Base-by-base conservation (phyloP, 1,140 invertebrate genomes). In the Leptinotarsa undecemlineata region DNA sequence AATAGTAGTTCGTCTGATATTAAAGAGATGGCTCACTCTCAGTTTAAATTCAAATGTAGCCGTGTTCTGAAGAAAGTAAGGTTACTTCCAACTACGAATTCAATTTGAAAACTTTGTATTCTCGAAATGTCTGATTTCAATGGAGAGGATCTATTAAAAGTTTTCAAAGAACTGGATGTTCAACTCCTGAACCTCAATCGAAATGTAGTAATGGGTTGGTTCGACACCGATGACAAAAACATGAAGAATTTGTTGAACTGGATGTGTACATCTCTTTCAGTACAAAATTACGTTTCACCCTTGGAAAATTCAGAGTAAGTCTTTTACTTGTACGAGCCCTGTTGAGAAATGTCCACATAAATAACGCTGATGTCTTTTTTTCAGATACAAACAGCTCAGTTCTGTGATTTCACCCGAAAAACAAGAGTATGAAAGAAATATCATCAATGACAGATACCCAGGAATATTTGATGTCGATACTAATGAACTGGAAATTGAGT, bases 171-270 rank as follows among this genome's bases (percentile, higher is more conserved):
- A 64, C 63, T 82, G 57, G 71, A 82, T 67, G 60, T 82, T 17
- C 23, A 77, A 19, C 71, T 77, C 14, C 23, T 75, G 26, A 66
- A 77, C 48, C 26, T 80, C 68, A 76, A 74, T 66, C 76, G 77
- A 6, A 77, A 79, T 73, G 76, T 77, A 42, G 74, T 82, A n/a
- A 81, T 76, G 71, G 77, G 75, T 20, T 82, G 81, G 81, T 82
- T 81, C 74, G 81, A 82, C 76, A 78, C 77, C 42, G 79, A 82
- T 68, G 78, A 77, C 71, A 48, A 75, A 47, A 33, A 77, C 57
- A 72, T 72, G 19, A 75, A 71, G 63, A 57, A 80, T 67, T 73
- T 81, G 15, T 74, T 82, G 57, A 74, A 81, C 70, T 82, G 77
- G 76, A 70, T 82, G 69, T 81, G 77, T 75, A 21, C 57, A 60